Conservation (phyloP, 2,888 invertebrate genomes). For the Pandemis cinnamomeana region DNA sequence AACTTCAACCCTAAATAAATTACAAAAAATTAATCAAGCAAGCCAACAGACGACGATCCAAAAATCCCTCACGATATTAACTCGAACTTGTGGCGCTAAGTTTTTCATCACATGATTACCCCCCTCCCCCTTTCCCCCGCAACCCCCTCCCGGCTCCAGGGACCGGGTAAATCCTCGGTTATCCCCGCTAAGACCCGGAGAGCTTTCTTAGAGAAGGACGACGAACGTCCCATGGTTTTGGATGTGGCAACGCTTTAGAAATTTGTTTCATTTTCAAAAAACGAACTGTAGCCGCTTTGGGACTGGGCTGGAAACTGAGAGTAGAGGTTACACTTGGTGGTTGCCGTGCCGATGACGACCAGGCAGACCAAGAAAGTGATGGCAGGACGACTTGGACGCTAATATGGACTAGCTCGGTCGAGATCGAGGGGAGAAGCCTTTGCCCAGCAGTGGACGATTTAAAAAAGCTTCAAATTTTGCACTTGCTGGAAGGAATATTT, state of each 20-base stretch:
- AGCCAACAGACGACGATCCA: constrained; percentile 10
- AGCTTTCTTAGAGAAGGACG: constrained; percentile 56
- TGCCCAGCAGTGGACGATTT: no score
- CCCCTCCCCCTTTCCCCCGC: constrained; percentile 43
- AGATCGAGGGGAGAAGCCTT: no score
- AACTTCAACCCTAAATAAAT: background rate
- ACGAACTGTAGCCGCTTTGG: no score
- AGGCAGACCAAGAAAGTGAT: no score
- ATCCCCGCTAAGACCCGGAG: constrained; percentile 64
- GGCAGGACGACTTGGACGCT: no score
- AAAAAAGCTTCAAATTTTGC: no score
- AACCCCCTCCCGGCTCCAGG: constrained; percentile 50
- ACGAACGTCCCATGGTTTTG: constrained; percentile 43
- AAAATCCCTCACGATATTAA: constrained; percentile 23
- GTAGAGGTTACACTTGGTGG: no score
- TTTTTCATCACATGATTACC: constrained; percentile 82
- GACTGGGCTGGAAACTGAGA: no score
- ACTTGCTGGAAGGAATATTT: no score
- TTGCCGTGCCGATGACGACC: no score
- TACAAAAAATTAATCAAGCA: constrained; percentile 17
- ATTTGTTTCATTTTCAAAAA: background rate
- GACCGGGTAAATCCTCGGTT: constrained; percentile 70
- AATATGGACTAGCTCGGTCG: no score
- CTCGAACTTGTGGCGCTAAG: constrained; percentile 63
- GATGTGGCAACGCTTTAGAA: constrained; percentile 50